Conservation (phyloP, 2,888 invertebrate species). For the Heliconius ismenius region DNA sequence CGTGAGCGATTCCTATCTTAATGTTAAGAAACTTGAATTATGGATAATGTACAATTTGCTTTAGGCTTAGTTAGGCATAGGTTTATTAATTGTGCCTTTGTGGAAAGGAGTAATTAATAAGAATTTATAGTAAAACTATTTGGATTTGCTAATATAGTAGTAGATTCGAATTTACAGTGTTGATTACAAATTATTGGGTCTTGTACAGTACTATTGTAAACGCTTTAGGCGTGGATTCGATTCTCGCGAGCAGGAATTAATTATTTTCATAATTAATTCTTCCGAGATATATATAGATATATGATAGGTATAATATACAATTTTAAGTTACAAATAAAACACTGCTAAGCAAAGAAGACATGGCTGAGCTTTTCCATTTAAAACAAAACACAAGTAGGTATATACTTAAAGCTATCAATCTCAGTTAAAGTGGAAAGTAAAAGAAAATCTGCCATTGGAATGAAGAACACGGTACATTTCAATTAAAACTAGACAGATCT, state of each 20-base stretch:
- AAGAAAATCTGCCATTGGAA: not conserved
- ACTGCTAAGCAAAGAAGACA: no score
- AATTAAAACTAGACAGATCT: not conserved
- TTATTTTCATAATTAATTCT: no score
- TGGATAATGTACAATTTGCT: conserved; percentile 31
- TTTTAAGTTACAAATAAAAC: no score
- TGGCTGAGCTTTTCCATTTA: no score
- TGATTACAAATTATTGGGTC: no score
- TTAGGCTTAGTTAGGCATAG: conserved; percentile 16
- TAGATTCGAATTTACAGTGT: no score
- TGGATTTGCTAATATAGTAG: not conserved
- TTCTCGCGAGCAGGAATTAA: no score
- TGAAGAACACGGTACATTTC: not conserved
- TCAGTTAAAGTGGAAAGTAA: not conserved
- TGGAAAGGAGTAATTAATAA: conserved; percentile 7
- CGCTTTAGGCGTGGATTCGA: no score
- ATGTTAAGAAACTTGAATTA: conserved; percentile 39
- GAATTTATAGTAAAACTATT: not conserved
- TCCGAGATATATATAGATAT: no score
- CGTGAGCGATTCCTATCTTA: conserved; percentile 44
- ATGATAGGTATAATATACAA: no score
- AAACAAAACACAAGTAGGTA: not conserved
- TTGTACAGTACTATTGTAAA: no score
- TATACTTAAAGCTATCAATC: conserved; percentile 1
- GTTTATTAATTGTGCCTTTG: conserved; percentile 36